A percentile compares a stretch with the other conserved stretches of the same genome.
Conservation (phyloP, 2,888 invertebrate species). For the Malthinus flaveolus region DNA sequence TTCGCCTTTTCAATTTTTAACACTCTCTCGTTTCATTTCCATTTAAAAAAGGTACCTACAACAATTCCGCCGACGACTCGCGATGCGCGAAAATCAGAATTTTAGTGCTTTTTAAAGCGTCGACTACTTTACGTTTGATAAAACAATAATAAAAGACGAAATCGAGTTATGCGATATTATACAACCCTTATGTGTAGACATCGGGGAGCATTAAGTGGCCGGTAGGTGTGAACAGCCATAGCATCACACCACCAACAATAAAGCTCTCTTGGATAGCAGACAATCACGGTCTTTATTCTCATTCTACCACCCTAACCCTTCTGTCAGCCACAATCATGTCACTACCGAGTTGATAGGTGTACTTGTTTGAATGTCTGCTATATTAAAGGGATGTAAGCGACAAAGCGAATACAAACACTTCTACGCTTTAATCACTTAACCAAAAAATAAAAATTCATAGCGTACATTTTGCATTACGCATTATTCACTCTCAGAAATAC, state of each 20-base stretch:
- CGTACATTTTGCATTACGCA: no score
- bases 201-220: slow-evolving; percentile 30
- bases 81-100: not conserved
- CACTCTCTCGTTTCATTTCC: slow-evolving; percentile 17
- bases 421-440: slow-evolving; percentile 15
- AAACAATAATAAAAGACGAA: slow-evolving; percentile 20
- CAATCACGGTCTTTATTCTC: slow-evolving; percentile 29
- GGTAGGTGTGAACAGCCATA: slow-evolving; percentile 30
- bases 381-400: slow-evolving; percentile 26
- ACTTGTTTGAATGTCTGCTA: slow-evolving; percentile 28
- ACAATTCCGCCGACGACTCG: not conserved
- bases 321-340: slow-evolving; percentile 30
- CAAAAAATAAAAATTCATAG: no score
- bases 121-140: slow-evolving; percentile 15
- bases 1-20: slow-evolving; percentile 30
- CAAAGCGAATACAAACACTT: slow-evolving; percentile 23
- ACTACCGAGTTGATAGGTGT: slow-evolving; percentile 25
- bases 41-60: not conserved
- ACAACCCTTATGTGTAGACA: slow-evolving; percentile 26
- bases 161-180: slow-evolving; percentile 17
- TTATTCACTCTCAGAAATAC: no score
- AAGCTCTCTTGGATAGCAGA: slow-evolving; percentile 27
- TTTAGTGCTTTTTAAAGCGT: slow-evolving; percentile 12
- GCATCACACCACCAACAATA: slow-evolving; percentile 28
- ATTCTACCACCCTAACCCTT: slow-evolving; percentile 27